Conservation (phyloP, 2,797 vertebrate genomes). For the Catostomus latipinnis region DNA sequence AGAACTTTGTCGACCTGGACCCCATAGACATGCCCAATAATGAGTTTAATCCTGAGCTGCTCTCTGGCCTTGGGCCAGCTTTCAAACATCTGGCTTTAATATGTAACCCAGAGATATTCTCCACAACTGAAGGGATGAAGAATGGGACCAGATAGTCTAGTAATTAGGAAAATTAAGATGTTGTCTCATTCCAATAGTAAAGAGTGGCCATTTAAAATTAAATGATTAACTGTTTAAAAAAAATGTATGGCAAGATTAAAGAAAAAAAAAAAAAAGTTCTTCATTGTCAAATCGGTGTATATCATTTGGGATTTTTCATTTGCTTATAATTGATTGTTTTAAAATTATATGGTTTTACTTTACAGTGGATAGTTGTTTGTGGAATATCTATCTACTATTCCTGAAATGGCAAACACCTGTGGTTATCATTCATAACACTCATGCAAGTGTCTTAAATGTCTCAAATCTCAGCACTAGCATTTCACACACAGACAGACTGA, state of each 20-base stretch:
- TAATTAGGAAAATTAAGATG: too few relatives aligned
- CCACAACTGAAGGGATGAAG: constrained; percentile 1
- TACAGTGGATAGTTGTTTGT: not conserved
- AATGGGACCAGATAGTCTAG: not conserved
- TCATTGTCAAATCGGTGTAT: not conserved
- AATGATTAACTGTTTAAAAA: not conserved
- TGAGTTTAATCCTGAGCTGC: not conserved
- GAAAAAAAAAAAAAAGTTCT: not conserved
- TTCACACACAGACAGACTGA: too few relatives aligned
- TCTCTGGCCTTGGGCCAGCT: constrained; percentile 56
- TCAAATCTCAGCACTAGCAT: too few relatives aligned
- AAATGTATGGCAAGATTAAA: not conserved
- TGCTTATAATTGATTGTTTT: not conserved
- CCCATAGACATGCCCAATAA: constrained; percentile 43
- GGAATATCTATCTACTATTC: not conserved
- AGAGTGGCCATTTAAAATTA: not conserved
- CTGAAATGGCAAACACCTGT: not conserved
- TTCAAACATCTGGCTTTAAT: constrained; percentile 64
- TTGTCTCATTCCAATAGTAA: too few relatives aligned
- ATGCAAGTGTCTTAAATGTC: too few relatives aligned
- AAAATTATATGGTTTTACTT: not conserved
- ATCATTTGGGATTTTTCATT: not conserved
- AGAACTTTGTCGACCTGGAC: constrained; percentile 56
- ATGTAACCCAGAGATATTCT: constrained; percentile 39
- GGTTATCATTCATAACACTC: not conserved